phyloP scores from a whole-genome alignment of 2,797 vertebrate species.

The Chanos chanos region DNA sequence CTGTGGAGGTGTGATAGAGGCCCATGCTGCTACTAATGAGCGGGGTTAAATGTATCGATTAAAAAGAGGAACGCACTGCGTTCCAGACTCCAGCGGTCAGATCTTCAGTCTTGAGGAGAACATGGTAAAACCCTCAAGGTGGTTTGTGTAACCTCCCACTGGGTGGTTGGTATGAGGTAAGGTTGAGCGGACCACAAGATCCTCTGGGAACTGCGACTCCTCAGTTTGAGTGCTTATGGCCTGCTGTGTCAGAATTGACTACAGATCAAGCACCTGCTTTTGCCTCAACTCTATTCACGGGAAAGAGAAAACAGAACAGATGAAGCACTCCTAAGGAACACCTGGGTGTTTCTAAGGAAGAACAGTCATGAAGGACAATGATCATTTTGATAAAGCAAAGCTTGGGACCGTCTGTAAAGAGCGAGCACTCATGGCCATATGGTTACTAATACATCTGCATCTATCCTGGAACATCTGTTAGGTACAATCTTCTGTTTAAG shows the following conservation, averaged over 20 bases:
- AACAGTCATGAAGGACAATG: too few relatives aligned
- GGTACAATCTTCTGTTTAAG: too few relatives aligned
- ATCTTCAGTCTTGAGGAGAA: conserved; percentile 27
- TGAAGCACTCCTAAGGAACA: too few relatives aligned
- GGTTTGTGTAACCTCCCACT: conserved; percentile 46
- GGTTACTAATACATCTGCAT: too few relatives aligned
- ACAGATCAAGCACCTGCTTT: too few relatives aligned
- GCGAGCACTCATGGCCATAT: too few relatives aligned
- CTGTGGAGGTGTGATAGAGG: conserved; percentile 4
- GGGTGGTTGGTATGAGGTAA: conserved; percentile 44
- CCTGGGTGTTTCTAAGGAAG: too few relatives aligned
- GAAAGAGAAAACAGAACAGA: too few relatives aligned
- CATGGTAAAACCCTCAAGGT: conserved; percentile 42
- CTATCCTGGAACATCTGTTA: too few relatives aligned
- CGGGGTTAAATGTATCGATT: conserved; percentile 44
- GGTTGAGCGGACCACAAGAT: conserved; percentile 45
- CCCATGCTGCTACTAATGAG: conserved; percentile 26
- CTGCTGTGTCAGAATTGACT: conserved; percentile 43
- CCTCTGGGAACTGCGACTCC: conserved; percentile 53
- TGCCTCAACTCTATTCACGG: too few relatives aligned
- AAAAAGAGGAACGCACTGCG: conserved; percentile 29
- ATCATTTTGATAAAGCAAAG: too few relatives aligned
- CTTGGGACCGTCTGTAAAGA: too few relatives aligned
- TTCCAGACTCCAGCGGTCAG: conserved; percentile 33
- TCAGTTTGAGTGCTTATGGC: conserved; percentile 40